Conservation (phyloP, 2,888 invertebrate genomes). For the Therioaphis trifolii region DNA sequence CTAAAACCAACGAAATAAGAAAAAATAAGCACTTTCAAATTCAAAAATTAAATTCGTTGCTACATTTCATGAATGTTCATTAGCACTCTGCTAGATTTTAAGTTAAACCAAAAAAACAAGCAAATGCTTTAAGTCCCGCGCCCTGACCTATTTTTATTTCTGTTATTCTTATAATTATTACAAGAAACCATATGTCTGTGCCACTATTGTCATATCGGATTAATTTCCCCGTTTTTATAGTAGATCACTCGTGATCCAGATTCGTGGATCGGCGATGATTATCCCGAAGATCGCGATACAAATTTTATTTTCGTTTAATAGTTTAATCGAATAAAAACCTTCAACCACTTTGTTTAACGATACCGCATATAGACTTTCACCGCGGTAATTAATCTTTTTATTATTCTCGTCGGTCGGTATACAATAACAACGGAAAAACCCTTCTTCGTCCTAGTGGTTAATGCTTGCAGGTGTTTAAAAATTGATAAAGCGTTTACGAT, state of each 20-base stretch:
- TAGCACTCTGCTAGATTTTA: no score
- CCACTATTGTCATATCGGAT: background rate
- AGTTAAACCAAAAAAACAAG: no score
- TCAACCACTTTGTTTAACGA: background rate
- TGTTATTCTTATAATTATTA: no score
- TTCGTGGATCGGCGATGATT: background rate
- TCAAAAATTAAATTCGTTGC: no score
- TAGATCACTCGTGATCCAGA: background rate
- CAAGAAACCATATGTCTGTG: background rate
- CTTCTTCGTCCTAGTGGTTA: background rate
- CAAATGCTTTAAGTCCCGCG: no score
- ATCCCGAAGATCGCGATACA: background rate
- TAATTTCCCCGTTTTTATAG: background rate
- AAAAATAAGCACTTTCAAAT: no score
- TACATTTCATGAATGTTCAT: no score
- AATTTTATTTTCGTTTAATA: background rate
- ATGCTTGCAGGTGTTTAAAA: slow-evolving; percentile 8
- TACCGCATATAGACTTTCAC: background rate
- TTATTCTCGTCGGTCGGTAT: background rate
- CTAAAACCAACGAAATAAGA: no score
- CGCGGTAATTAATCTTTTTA: slow-evolving; percentile 26
- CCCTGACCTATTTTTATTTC: no score
- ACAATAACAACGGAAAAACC: background rate
- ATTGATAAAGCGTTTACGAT: slow-evolving; percentile 30
- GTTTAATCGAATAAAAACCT: background rate